Evolutionary conservation across 2,888 invertebrate species (phyloP), one percentile per base, ranked within the genome.

Genomic region (Megaustenia siamemsis): DNA sequence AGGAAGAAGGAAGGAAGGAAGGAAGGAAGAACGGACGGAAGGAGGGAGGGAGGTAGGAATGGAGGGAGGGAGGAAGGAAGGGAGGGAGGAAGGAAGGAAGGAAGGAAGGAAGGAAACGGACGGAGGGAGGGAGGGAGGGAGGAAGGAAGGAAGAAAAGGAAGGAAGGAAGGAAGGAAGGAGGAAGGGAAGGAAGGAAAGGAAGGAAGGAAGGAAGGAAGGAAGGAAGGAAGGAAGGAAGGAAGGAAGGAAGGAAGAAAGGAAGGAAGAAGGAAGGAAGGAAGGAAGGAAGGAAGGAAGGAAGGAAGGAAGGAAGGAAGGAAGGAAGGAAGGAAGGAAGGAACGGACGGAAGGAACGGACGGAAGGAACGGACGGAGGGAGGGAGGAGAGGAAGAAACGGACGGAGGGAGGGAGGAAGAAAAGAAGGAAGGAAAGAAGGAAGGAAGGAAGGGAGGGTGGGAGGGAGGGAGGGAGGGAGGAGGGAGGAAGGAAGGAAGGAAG

Each of bases 181-280:
- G 21, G 35, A 12, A 18, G 4, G 28, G 21, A 49, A 73, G 63
- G 49, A 10, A 60, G 75, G 43, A 60, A 76, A 49, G 38, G 24
- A 45, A 60, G 56, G 75, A 35, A 38, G 49, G 45, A 49, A 18
- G 32, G n/a, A 18, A 45, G 45, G 32, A 45, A 75, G 45, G 49
- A 49, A 66, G 60, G 82, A 76, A 66, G 76, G n/a, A 49, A 76
- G 49, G 75, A 24, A 49, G 49, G 45, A 69, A n/a, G 24, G 38
- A 32, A 45, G 35, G 32, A 45, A 76, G 45, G 49, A 66, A 76
- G 49, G 53, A 68, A 28, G 71, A 45, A 81, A 45, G 60, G 80
- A 69, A 45, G 32, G 45, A 28, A 15, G 43, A 0, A 76, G 28
- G 53, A 12, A 63, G 60, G 53, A 24, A 76, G 76, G 76, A 38